Evolutionary conservation across 2,113 vertebrate species (phyloP).

Genomic region (Archocentrus centrarchus): DNA sequence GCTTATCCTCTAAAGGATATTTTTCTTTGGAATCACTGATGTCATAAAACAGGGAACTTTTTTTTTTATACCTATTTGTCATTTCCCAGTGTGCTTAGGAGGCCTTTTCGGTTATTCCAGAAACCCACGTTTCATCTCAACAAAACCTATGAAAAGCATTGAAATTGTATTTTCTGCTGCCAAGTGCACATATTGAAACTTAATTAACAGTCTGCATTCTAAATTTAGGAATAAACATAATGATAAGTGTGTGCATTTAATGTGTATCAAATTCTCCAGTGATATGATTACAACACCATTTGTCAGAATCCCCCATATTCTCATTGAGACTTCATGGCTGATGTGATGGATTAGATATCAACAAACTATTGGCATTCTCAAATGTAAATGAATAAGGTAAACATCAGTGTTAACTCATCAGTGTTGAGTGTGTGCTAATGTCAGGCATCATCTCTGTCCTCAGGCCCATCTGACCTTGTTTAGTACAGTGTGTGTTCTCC

Average conservation of each 20-base stretch:
- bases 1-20: neutral
- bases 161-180: neutral
- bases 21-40: neutral
- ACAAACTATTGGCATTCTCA: neutral
- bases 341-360: neutral
- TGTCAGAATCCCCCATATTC: neutral
- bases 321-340: neutral
- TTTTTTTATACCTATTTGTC: neutral
- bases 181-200: neutral
- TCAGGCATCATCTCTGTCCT: constrained; percentile 1
- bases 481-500: constrained; percentile 9
- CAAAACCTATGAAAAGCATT: neutral
- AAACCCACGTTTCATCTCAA: neutral
- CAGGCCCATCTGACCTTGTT: constrained; percentile 17
- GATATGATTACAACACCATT: neutral
- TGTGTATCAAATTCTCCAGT: neutral
- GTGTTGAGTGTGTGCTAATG: neutral
- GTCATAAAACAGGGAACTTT: neutral
- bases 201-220: neutral
- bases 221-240: constrained; percentile 4
- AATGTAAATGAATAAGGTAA: neutral
- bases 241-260: neutral
- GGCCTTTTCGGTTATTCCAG: neutral
- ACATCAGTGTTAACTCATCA: neutral
- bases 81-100: neutral